Percentiles rank a stretch among this genome's conserved stretches.
These are phyloP conservation scores for Cynaeus angustus DNA, from an alignment of 2,888 invertebrate genomes.

Conservation along the genomic window DNA sequence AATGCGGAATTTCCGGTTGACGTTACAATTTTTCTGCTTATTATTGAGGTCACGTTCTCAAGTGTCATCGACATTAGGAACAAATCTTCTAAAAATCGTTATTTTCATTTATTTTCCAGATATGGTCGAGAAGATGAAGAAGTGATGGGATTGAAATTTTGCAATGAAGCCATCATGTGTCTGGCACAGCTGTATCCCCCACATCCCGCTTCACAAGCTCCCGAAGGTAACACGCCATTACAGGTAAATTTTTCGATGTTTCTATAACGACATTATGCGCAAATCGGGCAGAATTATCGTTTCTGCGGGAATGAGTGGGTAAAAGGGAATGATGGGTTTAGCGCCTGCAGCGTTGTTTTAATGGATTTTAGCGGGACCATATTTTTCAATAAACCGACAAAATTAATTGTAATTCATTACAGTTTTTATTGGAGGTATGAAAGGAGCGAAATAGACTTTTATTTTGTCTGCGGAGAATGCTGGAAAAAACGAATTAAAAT, in stretches of 20 bases:
- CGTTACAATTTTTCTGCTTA: conserved; percentile 29
- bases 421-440: background rate
- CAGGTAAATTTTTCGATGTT: conserved; percentile 76
- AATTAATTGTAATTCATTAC: conserved; percentile 22
- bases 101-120: conserved; percentile 68
- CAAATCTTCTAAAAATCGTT: background rate
- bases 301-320: conserved; percentile 5
- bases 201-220: conserved; percentile 71
- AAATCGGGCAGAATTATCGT: conserved; percentile 15
- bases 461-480: conserved; percentile 2
- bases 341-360: conserved; percentile 11
- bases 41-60: conserved; percentile 8
- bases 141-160: conserved; percentile 98
- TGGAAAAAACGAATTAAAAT: background rate
- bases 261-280: background rate
- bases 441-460: no score
- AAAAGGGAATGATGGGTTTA: conserved; percentile 11
- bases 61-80: background rate
- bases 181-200: conserved; percentile 90
- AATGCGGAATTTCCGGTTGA: conserved; percentile 31
- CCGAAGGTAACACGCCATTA: conserved; percentile 78
- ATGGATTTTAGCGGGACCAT: conserved; percentile 5
- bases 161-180: conserved; percentile 97
- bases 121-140: conserved; percentile 98
- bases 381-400: conserved; percentile 15